Conservation (phyloP, 2,113 vertebrate genomes). For the Dipodomys merriami region DNA sequence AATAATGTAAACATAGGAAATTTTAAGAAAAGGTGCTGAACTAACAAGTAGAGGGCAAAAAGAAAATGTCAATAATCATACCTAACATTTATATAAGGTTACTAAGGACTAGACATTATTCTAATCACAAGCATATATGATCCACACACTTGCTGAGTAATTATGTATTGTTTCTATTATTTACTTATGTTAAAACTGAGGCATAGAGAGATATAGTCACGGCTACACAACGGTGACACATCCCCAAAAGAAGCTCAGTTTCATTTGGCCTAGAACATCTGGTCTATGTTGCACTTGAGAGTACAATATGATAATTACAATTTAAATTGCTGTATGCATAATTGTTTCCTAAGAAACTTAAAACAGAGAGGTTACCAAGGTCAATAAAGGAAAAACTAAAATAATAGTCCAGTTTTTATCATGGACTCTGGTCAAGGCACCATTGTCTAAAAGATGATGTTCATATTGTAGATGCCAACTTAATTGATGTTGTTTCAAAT, state of each 20-base stretch:
- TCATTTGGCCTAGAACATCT: background rate
- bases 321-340: background rate
- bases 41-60: conserved; percentile 34
- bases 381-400: background rate
- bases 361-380: background rate
- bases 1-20: conserved; percentile 28
- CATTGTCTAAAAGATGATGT: background rate
- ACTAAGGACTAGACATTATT: background rate
- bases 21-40: conserved; percentile 27
- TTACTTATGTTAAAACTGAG: background rate
- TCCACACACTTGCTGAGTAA: background rate
- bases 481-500: background rate
- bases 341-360: background rate
- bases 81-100: background rate
- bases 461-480: background rate
- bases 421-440: background rate
- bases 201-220: background rate
- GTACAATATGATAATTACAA: background rate
- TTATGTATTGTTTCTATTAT: background rate
- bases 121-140: background rate
- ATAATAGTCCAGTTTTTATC: background rate
- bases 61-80: background rate
- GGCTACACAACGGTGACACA: background rate
- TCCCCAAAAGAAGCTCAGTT: no score
- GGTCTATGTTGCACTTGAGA: background rate